Evolutionary conservation across 2,797 vertebrate genomes (phyloP), one percentile per base, ranked within the genome.

Genomic region (Vespertilio murinus): DNA sequence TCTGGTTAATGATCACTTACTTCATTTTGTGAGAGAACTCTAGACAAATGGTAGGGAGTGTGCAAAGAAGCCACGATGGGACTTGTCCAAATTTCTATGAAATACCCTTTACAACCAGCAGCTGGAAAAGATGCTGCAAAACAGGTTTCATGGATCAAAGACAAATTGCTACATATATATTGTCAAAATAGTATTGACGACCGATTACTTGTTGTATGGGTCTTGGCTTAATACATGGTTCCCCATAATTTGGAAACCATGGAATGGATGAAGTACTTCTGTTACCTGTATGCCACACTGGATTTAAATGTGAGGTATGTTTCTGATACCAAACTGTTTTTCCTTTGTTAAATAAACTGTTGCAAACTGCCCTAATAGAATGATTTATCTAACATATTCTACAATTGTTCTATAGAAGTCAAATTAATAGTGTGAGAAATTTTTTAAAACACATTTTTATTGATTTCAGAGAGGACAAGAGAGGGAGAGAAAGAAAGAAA

Each of bases 51-150:
- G 98, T 52, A 35, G 99, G 98, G 99, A 95, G 99, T 99, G 3
- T 99, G 99, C 95, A 99, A 99, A 98, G 99, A 99, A 98, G 99
- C 99, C 54, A 99, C 99, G 99, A 99, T 99, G 99, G 99, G 99
- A 89, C 98, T 99, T 97, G 99, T 99, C 45, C 99, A 99, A 25
- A 99, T 99, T 98, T 99, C 99, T 97, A 99, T 99, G 98, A 99
- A 99, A 97, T 99, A 99, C 70, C 98, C 99, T 5, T 98, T 99
- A 93, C 99, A 99, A 85, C 99, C 98, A 67, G 99, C 99, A 96
- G 99, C 99, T 47, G 99, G 99, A 89, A 99, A 99, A 96, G 99
- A 99, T 97, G 99, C 99, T n/a, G 98, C 99, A 82, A 99, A 99
- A 96, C 99, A 99, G 97, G 99, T 99, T 97, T 98, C 99, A 64